Conservation (phyloP, 2,888 invertebrate species). For the Cynaeus angustus region DNA sequence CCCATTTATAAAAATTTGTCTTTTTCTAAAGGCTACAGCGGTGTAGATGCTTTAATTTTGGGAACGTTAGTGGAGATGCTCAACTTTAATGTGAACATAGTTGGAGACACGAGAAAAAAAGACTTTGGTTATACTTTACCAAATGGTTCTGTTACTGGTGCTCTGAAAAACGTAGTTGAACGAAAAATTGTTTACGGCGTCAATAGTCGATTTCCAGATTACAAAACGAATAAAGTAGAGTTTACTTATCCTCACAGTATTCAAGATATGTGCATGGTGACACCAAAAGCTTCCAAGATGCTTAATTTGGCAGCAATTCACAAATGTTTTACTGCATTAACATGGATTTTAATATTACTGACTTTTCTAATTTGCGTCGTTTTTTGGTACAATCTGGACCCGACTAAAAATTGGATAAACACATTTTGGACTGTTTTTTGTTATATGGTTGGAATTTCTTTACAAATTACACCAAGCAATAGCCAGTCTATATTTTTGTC, state of each 20-base stretch:
- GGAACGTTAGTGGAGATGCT: slow-evolving; percentile 30
- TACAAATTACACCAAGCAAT: neutral
- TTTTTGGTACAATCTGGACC: slow-evolving; percentile 10
- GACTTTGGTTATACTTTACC: slow-evolving; percentile 30
- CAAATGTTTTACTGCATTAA: slow-evolving; percentile 41
- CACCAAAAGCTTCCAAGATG: slow-evolving; percentile 68
- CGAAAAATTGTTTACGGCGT: slow-evolving; percentile 67
- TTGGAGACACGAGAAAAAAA: slow-evolving; percentile 3
- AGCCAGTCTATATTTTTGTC: slow-evolving; percentile 59
- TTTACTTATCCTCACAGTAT: slow-evolving; percentile 66
- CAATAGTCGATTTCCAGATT: slow-evolving; percentile 69
- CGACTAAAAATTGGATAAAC: neutral
- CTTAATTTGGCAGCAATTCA: slow-evolving; percentile 69
- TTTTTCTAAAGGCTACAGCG: slow-evolving; percentile 19
- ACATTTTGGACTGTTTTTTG: neutral
- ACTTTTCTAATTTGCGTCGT: slow-evolving; percentile 9
- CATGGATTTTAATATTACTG: slow-evolving; percentile 42
- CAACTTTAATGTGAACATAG: slow-evolving; percentile 35
- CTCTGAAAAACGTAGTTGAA: slow-evolving; percentile 67
- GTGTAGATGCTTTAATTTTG: slow-evolving; percentile 43
- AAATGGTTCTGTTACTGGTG: slow-evolving; percentile 57
- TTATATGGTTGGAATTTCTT: slow-evolving; percentile 9
- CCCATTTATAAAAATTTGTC: slow-evolving; percentile 35
- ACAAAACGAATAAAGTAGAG: slow-evolving; percentile 66
- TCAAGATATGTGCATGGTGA: slow-evolving; percentile 70